phyloP scores from a whole-genome alignment of 1,140 invertebrate genomes.

The Drosophila sp. region DNA sequence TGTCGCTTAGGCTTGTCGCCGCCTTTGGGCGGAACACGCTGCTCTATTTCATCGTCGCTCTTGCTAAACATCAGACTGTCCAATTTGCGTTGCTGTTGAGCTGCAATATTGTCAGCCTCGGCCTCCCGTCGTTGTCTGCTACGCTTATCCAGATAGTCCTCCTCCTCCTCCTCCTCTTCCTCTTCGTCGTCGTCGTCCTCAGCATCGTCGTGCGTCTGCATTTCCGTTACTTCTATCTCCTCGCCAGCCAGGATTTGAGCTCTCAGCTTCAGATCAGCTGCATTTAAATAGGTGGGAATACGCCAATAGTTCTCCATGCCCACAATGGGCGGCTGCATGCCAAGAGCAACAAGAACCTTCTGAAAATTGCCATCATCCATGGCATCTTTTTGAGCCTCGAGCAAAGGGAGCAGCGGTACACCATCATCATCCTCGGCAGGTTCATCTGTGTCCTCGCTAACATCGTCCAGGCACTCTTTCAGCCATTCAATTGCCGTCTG shows the following conservation, averaged over 20 bases:
- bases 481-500: conserved; percentile 85
- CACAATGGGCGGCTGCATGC: conserved; percentile 85
- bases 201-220: conserved; percentile 8
- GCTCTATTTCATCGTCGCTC: conserved; percentile 76
- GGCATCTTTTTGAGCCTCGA: conserved; percentile 84
- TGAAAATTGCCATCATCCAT: conserved; percentile 86
- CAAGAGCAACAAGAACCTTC: conserved; percentile 85
- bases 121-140: conserved; percentile 57
- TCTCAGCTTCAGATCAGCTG: conserved; percentile 82
- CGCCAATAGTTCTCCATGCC: conserved; percentile 86
- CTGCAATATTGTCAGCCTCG: conserved; percentile 50
- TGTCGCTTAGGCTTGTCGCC: conserved; percentile 41
- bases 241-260: conserved; percentile 71
- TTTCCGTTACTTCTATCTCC: conserved; percentile 58
- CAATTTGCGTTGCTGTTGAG: conserved; percentile 62
- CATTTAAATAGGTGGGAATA: conserved; percentile 84
- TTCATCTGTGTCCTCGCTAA: conserved; percentile 85
- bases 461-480: conserved; percentile 86
- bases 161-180: conserved; percentile 56
- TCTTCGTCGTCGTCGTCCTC: conserved; percentile 10
- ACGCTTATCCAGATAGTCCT: conserved; percentile 74
- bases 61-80: conserved; percentile 77
- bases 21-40: conserved; percentile 43
- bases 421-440: conserved; percentile 84
- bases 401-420: conserved; percentile 86